Conservation (phyloP, 2,888 invertebrate species). For the Beris morrisii region DNA sequence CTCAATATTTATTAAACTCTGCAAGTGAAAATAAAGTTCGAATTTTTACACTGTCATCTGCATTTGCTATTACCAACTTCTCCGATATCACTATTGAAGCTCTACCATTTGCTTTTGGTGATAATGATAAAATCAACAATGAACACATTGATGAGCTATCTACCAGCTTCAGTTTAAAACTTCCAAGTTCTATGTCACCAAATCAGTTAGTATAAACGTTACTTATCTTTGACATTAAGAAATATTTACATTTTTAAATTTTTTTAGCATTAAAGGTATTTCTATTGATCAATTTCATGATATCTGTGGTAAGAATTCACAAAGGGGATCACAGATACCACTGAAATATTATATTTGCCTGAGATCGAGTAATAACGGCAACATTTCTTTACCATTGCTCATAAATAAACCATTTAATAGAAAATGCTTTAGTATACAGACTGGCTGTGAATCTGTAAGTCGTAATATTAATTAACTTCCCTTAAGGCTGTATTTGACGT, state of each 20-base stretch:
- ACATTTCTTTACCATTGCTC: slow-evolving; percentile 62
- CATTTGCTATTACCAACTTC: slow-evolving; percentile 50
- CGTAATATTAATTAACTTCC: background rate
- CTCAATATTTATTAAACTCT: slow-evolving; percentile 47
- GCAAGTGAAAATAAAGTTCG: slow-evolving; percentile 47
- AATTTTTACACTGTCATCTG: slow-evolving; percentile 49
- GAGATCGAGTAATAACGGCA: slow-evolving; percentile 38
- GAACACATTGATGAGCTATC: background rate
- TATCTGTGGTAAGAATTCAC: slow-evolving; percentile 44
- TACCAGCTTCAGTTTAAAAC: background rate
- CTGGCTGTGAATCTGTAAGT: slow-evolving; percentile 52
- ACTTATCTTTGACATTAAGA: background rate
- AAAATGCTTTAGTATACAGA: slow-evolving; percentile 59
- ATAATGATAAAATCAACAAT: slow-evolving; percentile 45
- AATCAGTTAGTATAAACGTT: slow-evolving; percentile 4
- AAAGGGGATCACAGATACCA: slow-evolving; percentile 47
- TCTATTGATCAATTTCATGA: slow-evolving; percentile 49
- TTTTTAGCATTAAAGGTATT: slow-evolving; percentile 41
- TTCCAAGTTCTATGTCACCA: background rate
- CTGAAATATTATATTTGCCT: slow-evolving; percentile 50
- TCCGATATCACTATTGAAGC: slow-evolving; percentile 44
- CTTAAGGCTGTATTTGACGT: background rate
- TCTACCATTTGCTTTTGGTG: slow-evolving; percentile 49
- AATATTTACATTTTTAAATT: background rate
- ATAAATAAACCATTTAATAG: slow-evolving; percentile 60